A percentile compares a stretch with the other conserved stretches of the same genome.
Evolutionary conservation across 2,888 invertebrate species (phyloP).

Genomic region (Drosophila mettleri): DNA sequence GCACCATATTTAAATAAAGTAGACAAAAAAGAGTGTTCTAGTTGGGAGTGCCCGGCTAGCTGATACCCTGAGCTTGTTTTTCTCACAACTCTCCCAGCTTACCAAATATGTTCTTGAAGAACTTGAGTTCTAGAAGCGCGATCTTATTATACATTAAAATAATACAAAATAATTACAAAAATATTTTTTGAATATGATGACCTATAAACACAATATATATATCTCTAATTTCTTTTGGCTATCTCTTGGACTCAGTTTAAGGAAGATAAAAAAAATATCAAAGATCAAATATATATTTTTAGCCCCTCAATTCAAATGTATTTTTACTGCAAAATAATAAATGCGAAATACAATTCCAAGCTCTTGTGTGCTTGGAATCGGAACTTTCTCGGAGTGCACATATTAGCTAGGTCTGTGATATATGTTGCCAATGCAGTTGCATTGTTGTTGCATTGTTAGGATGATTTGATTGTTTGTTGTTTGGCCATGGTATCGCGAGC

Average conservation of each 20-base stretch:
- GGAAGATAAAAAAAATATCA: too few species aligned
- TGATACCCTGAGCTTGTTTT: neutral
- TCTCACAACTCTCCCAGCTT: neutral
- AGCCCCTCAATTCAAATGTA: too few species aligned
- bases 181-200: too few species aligned
- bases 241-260: neutral
- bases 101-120: neutral
- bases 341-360: neutral
- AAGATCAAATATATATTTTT: too few species aligned
- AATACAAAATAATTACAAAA: too few species aligned
- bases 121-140: neutral
- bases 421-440: constrained; percentile 19
- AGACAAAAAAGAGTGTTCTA: neutral
- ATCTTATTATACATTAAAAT: too few species aligned
- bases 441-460: constrained; percentile 45
- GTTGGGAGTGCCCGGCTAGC: neutral
- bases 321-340: too few species aligned
- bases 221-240: neutral
- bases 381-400: constrained; percentile 6
- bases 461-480: constrained; percentile 49
- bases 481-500: constrained; percentile 22
- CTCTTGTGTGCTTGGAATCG: neutral
- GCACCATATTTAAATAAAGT: neutral
- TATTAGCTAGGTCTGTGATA: constrained; percentile 9
- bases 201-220: neutral